Percentiles rank a stretch among this genome's conserved stretches.
Evolutionary conservation across 2,797 vertebrate species (phyloP).

Genomic region (Hypotaenidia philippensis): DNA sequence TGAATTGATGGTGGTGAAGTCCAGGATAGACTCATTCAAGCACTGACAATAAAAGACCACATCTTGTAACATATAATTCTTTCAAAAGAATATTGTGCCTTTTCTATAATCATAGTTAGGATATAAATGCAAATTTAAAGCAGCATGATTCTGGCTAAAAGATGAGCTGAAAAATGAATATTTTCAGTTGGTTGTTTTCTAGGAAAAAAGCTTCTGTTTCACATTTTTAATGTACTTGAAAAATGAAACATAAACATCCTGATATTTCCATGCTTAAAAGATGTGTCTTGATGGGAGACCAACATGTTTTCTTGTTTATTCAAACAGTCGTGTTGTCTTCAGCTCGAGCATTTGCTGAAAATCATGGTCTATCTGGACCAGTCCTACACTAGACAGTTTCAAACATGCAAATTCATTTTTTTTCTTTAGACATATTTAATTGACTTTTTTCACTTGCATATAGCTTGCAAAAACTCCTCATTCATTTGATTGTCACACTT

Average conservation of each 20-base stretch:
- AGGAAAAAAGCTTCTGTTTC: background rate
- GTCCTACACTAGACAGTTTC: background rate
- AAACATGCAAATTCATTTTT: background rate
- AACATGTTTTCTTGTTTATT: background rate
- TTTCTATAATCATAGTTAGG: background rate
- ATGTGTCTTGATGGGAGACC: background rate
- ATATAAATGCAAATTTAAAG: background rate
- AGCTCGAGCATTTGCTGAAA: background rate
- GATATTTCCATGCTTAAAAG: background rate
- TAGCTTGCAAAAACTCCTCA: background rate
- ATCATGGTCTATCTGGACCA: background rate
- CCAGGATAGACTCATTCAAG: background rate
- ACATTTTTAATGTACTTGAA: background rate
- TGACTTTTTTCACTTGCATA: background rate
- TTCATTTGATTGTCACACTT: background rate
- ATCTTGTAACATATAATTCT: background rate
- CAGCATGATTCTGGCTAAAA: background rate
- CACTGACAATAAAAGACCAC: background rate
- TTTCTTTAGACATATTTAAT: background rate
- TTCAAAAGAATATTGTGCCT: background rate
- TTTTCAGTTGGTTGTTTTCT: background rate
- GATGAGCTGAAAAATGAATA: background rate
- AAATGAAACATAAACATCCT: background rate
- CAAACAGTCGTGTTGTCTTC: background rate
- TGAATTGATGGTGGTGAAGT: background rate